Evolutionary conservation across 2,113 vertebrate genomes (phyloP).

Genomic region (Recurvirostra avosetta): DNA sequence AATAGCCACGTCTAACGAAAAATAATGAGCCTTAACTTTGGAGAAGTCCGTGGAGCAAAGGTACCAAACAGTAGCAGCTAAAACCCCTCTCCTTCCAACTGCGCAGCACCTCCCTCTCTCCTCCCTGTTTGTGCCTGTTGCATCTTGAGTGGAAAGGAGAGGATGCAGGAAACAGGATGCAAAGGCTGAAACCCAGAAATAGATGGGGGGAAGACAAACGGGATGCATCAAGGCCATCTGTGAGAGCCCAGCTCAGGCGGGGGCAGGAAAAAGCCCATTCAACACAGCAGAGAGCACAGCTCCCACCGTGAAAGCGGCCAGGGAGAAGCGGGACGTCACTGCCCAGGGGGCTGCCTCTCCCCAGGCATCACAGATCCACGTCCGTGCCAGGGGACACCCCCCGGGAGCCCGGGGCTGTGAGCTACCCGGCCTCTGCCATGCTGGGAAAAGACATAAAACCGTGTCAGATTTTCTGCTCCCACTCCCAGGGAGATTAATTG

Average conservation of each 20-base stretch:
- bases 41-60: neutral
- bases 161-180: conserved; percentile 49
- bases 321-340: neutral
- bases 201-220: neutral
- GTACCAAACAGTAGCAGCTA: neutral
- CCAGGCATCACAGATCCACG: neutral
- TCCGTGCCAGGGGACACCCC: neutral
- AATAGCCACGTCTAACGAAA: neutral
- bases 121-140: neutral
- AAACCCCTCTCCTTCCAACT: neutral
- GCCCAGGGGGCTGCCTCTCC: neutral
- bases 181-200: conserved; percentile 36
- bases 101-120: neutral
- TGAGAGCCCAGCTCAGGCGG: neutral
- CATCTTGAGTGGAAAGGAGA: neutral
- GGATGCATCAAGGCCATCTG: neutral
- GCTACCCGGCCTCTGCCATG: neutral
- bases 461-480: conserved; percentile 30
- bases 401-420: neutral
- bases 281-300: neutral
- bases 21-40: neutral
- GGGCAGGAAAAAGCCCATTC: neutral
- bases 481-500: conserved; percentile 61
- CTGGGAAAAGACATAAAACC: neutral
- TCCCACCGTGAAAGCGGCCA: neutral